A percentile compares a stretch with the other conserved stretches of the same genome.
Evolutionary conservation across 2,888 invertebrate genomes (phyloP).

Genomic region (Temnothorax ravouxi): DNA sequence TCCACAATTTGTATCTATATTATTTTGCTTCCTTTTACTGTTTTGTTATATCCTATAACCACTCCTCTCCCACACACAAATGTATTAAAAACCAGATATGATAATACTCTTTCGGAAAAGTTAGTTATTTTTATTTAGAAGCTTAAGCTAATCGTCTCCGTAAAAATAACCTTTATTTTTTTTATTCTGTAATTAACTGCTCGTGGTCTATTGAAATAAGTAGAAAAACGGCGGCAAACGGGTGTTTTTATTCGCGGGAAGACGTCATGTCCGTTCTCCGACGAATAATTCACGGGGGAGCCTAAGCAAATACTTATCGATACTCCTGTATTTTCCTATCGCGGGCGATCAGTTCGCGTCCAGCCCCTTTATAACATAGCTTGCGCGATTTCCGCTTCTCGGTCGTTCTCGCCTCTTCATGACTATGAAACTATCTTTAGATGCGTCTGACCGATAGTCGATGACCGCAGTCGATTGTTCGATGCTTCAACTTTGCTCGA

Average conservation of each 20-base stretch:
- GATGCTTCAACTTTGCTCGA: conserved; percentile 74
- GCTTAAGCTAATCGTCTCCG: background rate
- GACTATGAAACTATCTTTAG: conserved; percentile 41
- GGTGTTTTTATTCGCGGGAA: conserved; percentile 61
- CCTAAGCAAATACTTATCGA: conserved; percentile 67
- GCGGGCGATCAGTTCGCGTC: conserved; percentile 44
- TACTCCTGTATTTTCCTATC: conserved; percentile 60
- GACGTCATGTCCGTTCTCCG: conserved; percentile 55
- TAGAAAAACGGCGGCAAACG: conserved; percentile 25
- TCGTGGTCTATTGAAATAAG: conserved; percentile 27
- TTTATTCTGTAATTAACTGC: conserved; percentile 21
- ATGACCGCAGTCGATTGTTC: conserved; percentile 68
- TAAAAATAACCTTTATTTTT: conserved; percentile 26
- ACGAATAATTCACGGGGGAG: conserved; percentile 54
- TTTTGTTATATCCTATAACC: background rate
- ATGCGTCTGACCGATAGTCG: conserved; percentile 43
- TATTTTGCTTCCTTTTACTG: background rate
- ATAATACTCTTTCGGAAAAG: background rate
- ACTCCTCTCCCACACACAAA: background rate
- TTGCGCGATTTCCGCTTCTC: conserved; percentile 14
- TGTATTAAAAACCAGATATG: background rate
- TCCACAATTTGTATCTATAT: conserved; percentile 38
- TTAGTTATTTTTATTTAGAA: conserved; percentile 10
- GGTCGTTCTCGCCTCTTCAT: conserved; percentile 8
- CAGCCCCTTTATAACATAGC: background rate